These are phyloP conservation scores for Fistularia commersonii DNA, from an alignment of 2,797 vertebrate species.

Conservation along the genomic window DNA sequence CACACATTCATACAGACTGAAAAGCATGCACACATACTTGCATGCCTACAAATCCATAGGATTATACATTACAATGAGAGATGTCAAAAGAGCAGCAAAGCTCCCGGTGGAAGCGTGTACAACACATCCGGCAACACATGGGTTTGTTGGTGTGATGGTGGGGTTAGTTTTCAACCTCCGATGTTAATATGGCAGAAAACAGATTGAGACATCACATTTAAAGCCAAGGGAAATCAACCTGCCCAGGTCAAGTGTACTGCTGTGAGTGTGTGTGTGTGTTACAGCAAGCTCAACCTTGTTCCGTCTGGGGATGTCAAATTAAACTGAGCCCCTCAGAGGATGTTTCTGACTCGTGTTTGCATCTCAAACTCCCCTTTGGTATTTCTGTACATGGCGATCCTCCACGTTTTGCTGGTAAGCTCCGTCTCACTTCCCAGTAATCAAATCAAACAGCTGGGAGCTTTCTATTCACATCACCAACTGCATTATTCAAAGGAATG, in stretches of 20 bases:
- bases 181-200: slow-evolving; percentile 66
- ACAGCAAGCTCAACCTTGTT: slow-evolving; percentile 1
- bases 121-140: slow-evolving; percentile 44
- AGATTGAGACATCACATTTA: slow-evolving; percentile 61
- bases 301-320: slow-evolving; percentile 29
- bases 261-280: slow-evolving; percentile 15
- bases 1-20: slow-evolving; percentile 39
- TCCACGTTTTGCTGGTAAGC: slow-evolving; percentile 40
- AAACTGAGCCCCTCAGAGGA: slow-evolving; percentile 34
- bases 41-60: slow-evolving; percentile 47
- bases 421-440: slow-evolving; percentile 42
- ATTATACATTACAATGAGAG: slow-evolving; percentile 54
- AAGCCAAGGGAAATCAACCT: slow-evolving; percentile 64
- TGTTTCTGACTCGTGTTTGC: slow-evolving; percentile 28
- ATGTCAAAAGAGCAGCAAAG: slow-evolving; percentile 53
- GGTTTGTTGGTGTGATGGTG: slow-evolving; percentile 36
- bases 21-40: slow-evolving; percentile 7
- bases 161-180: slow-evolving; percentile 33
- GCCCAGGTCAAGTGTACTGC: slow-evolving; percentile 39
- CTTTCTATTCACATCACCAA: slow-evolving; percentile 28
- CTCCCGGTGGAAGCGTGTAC: slow-evolving; percentile 41
- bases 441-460: slow-evolving; percentile 54
- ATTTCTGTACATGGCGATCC: slow-evolving; percentile 17
- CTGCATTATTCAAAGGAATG: slow-evolving; percentile 41
- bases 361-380: slow-evolving; percentile 36